Percentiles rank a stretch among this genome's conserved stretches.
Evolutionary conservation across 2,888 invertebrate species (phyloP).

Genomic region (Polymixis flavicincta): DNA sequence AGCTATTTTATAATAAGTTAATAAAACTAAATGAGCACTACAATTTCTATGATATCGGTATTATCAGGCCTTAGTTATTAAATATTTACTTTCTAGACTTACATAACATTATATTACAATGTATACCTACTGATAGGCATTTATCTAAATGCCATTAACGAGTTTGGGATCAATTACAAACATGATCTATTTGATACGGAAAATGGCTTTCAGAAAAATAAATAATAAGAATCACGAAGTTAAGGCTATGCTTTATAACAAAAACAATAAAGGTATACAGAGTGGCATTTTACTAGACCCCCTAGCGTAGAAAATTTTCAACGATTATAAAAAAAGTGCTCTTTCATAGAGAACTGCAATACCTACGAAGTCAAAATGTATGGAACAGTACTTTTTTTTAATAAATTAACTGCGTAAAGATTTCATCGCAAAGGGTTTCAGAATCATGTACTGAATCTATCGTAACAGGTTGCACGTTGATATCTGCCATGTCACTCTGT

Average conservation of each 20-base stretch:
- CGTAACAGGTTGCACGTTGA: no score
- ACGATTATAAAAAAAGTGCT: no score
- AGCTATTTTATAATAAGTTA: slow-evolving; percentile 59
- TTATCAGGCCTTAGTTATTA: slow-evolving; percentile 57
- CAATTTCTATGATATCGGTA: slow-evolving; percentile 64
- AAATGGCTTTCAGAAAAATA: slow-evolving; percentile 58
- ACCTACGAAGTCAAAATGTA: no score
- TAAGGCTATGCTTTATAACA: slow-evolving; percentile 24
- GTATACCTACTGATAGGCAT: slow-evolving; percentile 49
- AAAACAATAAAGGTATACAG: slow-evolving; percentile 20
- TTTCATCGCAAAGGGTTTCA: no score
- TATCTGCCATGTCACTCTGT: no score
- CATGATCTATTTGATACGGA: slow-evolving; percentile 39
- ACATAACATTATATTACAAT: slow-evolving; percentile 53
- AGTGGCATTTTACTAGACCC: no score
- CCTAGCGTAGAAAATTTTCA: no score
- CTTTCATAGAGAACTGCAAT: no score
- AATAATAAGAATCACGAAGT: slow-evolving; percentile 41
- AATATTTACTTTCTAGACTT: slow-evolving; percentile 56
- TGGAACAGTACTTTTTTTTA: no score
- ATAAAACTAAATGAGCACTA: slow-evolving; percentile 70
- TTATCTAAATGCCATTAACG: slow-evolving; percentile 64
- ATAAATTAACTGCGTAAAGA: no score
- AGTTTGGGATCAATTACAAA: slow-evolving; percentile 49
- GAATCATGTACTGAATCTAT: no score